A percentile compares a stretch with the other conserved stretches of the same genome.
Conservation (phyloP, 2,888 invertebrate genomes). For the Amiota mariae region DNA sequence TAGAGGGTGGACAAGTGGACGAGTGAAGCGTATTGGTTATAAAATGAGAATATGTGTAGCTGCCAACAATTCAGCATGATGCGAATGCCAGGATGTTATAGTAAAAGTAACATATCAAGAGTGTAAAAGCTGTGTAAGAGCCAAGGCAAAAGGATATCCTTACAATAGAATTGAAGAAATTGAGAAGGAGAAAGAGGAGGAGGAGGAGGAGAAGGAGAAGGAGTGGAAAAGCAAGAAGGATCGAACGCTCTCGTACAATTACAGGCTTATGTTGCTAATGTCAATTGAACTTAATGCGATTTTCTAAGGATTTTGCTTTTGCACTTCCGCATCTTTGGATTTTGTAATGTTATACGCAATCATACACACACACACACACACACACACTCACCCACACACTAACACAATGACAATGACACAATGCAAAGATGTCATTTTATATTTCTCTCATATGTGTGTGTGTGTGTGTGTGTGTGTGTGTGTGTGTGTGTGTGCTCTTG, state of each 20-base stretch:
- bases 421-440: background rate
- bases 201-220: background rate
- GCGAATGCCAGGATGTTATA: too few species aligned
- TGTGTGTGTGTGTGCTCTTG: conserved; percentile 16
- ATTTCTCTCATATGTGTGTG: background rate
- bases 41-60: too few species aligned
- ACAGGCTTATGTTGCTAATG: conserved; percentile 19
- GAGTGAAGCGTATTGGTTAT: background rate
- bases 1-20: background rate
- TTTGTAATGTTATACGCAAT: background rate
- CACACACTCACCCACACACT: background rate
- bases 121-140: too few species aligned
- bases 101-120: too few species aligned
- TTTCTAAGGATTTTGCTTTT: conserved; percentile 20
- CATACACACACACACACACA: background rate
- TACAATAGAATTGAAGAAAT: too few species aligned
- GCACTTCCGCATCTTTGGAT: conserved; percentile 1
- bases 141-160: too few species aligned
- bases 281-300: conserved; percentile 21
- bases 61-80: background rate
- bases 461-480: conserved; percentile 31
- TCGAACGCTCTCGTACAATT: conserved; percentile 6
- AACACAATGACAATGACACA: background rate
- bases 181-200: background rate
- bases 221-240: background rate